phyloP scores from a whole-genome alignment of 2,888 invertebrate species.

The Cryptus viduatorius region DNA sequence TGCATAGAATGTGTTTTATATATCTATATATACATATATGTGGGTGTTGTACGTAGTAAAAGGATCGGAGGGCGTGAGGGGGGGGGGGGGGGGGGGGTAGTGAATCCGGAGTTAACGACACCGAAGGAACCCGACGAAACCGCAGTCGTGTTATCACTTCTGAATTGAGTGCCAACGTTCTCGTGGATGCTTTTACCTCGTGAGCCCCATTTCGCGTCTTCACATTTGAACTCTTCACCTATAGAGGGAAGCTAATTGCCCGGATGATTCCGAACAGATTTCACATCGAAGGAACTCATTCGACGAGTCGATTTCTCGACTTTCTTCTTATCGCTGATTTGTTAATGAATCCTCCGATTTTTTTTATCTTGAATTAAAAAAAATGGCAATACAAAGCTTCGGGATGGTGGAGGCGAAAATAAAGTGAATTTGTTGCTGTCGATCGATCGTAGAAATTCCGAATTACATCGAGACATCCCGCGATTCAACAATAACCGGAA shows the following conservation, averaged over 20 bases:
- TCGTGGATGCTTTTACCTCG: not conserved
- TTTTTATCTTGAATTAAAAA: not conserved
- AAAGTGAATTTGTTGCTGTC: not conserved
- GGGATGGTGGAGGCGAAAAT: not conserved
- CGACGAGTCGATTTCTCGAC: not conserved
- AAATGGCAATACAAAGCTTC: not conserved
- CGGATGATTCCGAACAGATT: slow-evolving; percentile 27
- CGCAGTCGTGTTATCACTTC: slow-evolving; percentile 56
- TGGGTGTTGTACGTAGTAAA: slow-evolving; percentile 1
- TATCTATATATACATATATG: slow-evolving; percentile 2
- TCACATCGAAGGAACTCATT: not conserved
- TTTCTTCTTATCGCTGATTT: not conserved
- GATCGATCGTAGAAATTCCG: no score
- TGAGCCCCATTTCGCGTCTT: slow-evolving; percentile 14
- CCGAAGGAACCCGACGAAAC: slow-evolving; percentile 32
- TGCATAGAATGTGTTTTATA: not conserved
- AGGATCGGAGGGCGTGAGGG: slow-evolving; percentile 30
- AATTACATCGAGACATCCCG: no score
- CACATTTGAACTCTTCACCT: slow-evolving; percentile 7
- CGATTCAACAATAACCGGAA: no score
- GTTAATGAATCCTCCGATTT: not conserved
- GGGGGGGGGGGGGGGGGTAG: slow-evolving; percentile 28
- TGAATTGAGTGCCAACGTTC: slow-evolving; percentile 56
- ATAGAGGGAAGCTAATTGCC: slow-evolving; percentile 33
- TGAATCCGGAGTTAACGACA: slow-evolving; percentile 48